These are phyloP conservation scores for Bicyclus anynana DNA, from an alignment of 1,140 invertebrate species.

Conservation along the genomic window DNA sequence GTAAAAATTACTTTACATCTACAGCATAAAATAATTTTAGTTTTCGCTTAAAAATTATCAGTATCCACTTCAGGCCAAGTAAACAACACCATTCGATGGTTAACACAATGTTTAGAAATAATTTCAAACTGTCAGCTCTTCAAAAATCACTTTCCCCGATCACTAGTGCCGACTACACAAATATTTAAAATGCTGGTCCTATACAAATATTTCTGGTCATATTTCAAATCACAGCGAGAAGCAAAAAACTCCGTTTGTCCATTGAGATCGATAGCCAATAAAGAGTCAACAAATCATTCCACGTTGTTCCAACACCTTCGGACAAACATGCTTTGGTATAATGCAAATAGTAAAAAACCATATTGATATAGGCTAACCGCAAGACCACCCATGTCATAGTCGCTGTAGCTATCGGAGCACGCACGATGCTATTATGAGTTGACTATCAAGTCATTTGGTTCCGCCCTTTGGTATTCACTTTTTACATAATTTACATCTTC, in stretches of 20 bases:
- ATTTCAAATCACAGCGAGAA: constrained; percentile 14
- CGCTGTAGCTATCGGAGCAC: constrained; percentile 34
- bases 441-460: constrained; percentile 45
- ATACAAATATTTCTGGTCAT: constrained; percentile 17
- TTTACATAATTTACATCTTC: constrained; percentile 67
- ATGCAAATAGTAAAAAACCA: constrained; percentile 60
- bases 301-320: constrained; percentile 58
- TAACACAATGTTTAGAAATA: neutral
- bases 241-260: constrained; percentile 18
- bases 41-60: too few relatives aligned
- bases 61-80: neutral
- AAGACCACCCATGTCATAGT: constrained; percentile 61
- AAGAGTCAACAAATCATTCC: constrained; percentile 57
- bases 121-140: neutral
- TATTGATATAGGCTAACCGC: constrained; percentile 57
- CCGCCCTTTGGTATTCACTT: constrained; percentile 63
- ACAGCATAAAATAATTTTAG: too few relatives aligned
- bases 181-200: constrained; percentile 11
- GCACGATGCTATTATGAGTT: constrained; percentile 54
- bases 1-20: too few relatives aligned
- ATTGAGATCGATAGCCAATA: constrained; percentile 54
- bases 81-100: neutral
- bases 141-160: neutral
- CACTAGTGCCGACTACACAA: neutral
- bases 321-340: constrained; percentile 39